These are phyloP conservation scores for Tenebrio molitor DNA, from an alignment of 1,140 invertebrate genomes.

Conservation along the genomic window DNA sequence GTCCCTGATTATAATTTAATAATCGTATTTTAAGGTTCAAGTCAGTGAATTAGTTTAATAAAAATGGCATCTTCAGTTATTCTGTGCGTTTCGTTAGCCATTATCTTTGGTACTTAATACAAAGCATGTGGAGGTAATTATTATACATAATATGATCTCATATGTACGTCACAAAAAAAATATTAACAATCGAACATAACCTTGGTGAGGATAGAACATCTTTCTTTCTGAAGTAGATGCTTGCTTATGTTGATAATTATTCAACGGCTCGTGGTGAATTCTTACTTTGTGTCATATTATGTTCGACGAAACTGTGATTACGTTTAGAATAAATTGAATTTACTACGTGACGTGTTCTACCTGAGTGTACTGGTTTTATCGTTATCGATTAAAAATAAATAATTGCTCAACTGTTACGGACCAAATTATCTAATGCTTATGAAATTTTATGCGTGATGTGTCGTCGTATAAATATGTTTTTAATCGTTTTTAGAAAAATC, in stretches of 20 bases:
- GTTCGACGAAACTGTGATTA: neutral
- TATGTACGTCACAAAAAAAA: slow-evolving; percentile 23
- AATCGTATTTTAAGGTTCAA: too few species aligned
- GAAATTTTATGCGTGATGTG: too few species aligned
- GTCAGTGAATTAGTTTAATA: too few species aligned
- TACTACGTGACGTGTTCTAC: neutral
- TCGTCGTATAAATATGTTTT: too few species aligned
- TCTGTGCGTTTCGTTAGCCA: too few species aligned
- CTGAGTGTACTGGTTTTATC: neutral
- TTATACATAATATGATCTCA: slow-evolving; percentile 38
- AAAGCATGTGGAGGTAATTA: too few species aligned
- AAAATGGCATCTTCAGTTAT: too few species aligned
- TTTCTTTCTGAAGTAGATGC: slow-evolving; percentile 15
- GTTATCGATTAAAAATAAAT: slow-evolving; percentile 24
- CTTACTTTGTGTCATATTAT: neutral
- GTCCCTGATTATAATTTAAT: too few species aligned
- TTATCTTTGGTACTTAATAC: too few species aligned
- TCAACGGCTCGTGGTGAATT: neutral
- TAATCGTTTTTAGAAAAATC: too few species aligned
- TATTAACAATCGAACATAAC: slow-evolving; percentile 30
- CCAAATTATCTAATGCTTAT: neutral
- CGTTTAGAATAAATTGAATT: neutral
- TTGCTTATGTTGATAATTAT: slow-evolving; percentile 12
- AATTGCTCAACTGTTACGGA: slow-evolving; percentile 9
- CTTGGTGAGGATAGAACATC: slow-evolving; percentile 28